Evolutionary conservation across 2,888 invertebrate species (phyloP), one percentile per base, ranked within the genome.

Genomic region (Callimorpha dominula): DNA sequence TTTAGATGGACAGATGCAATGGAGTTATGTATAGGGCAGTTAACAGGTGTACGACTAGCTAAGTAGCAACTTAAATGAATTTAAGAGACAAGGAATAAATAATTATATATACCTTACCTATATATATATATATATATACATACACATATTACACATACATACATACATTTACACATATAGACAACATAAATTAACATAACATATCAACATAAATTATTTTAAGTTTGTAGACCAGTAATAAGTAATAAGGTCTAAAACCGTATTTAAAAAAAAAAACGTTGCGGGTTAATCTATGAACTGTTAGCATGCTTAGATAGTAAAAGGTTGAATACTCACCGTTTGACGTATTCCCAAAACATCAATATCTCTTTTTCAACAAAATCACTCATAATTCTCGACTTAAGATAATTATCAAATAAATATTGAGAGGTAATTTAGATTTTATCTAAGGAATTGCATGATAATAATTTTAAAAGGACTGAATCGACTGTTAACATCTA

Each of bases 281-380:
- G 2, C 31, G 31, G 31, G 31, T 50, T 69, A 69, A 52, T 67
- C 63, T 66, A 70, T 63, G 68, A 57, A 60, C 60, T 50, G 50
- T 49, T 46, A n/a, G 1, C 15, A 54, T 31, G 31, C 12, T 4
- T 17, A 50, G 50, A 52, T 15, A 46, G 65, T 63, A 78, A 73
- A 72, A 80, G 68, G 74, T 72, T 68, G 65, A 17, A 54, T 65
- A 86, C 93, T 93, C 83, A 95, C 95, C 93, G 90, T 86, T 95
- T 95, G 1, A 95, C 91, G 78, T 95, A 95, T 84, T 95, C 95
- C 95, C 95, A 95, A 85, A 95, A 95, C 77, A 94, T 77, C 74
- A 89, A 88, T 71, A 95, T 93, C 81, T 95, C 95, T 66, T 93
- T 91, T 80, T 93, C 92, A 76, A 95, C 84, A 75, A 81, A 86